phyloP scores from a whole-genome alignment of 2,888 invertebrate genomes.

The Synanthedon andrenaeformis region DNA sequence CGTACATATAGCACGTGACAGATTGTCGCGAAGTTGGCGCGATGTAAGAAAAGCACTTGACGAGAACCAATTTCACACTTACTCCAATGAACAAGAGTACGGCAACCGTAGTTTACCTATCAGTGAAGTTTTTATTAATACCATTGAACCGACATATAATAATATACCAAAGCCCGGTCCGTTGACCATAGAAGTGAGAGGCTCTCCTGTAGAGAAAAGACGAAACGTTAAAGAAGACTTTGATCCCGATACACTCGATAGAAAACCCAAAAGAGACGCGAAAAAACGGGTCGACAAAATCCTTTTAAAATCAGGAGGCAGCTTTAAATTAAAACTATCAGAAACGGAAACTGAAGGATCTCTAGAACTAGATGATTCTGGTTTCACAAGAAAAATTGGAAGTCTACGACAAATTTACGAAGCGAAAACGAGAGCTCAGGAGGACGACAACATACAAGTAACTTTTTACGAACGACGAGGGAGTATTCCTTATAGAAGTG shows the following conservation, averaged over 20 bases:
- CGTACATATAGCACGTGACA: conserved; percentile 30
- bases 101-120: conserved; percentile 56
- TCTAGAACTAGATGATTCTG: conserved; percentile 34
- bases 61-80: conserved; percentile 34
- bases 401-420: conserved; percentile 85
- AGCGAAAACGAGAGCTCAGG: conserved; percentile 69
- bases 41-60: conserved; percentile 41
- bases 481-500: conserved; percentile 40
- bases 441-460: conserved; percentile 22
- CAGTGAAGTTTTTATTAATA: conserved; percentile 78
- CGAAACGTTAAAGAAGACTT: conserved; percentile 80
- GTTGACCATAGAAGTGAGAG: conserved; percentile 85
- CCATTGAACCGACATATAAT: conserved; percentile 64
- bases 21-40: conserved; percentile 52
- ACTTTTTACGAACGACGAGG: conserved; percentile 44
- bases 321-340: conserved; percentile 73
- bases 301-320: conserved; percentile 76
- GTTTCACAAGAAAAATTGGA: conserved; percentile 73
- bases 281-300: conserved; percentile 61
- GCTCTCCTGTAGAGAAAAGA: conserved; percentile 75
- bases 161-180: conserved; percentile 76
- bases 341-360: conserved; percentile 31
- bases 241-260: conserved; percentile 87
- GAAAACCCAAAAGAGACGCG: conserved; percentile 71
- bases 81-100: conserved; percentile 29